A percentile compares a stretch with the other conserved stretches of the same genome.
These are phyloP conservation scores for Mycalesis mineus DNA, from an alignment of 2,888 invertebrate species.

Conservation along the genomic window DNA sequence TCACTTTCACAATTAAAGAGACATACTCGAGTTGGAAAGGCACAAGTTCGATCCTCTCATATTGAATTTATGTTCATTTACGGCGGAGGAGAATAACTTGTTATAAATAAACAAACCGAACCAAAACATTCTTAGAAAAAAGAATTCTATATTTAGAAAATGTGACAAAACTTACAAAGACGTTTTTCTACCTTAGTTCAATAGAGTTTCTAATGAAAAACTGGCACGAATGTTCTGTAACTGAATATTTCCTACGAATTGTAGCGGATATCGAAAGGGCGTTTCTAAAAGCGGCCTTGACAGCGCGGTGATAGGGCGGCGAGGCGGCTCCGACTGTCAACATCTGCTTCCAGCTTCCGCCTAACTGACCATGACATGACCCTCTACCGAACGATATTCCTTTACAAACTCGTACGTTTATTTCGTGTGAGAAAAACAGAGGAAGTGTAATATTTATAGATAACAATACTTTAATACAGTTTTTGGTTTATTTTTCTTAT, in stretches of 20 bases:
- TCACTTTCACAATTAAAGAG: too few species aligned
- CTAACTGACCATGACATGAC: conserved; percentile 55
- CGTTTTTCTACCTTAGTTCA: too few species aligned
- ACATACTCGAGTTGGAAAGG: too few species aligned
- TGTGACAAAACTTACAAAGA: too few species aligned
- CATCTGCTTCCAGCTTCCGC: conserved; percentile 60
- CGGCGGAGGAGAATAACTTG: too few species aligned
- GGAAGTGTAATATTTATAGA: background rate
- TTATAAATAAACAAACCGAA: background rate
- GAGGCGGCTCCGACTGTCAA: conserved; percentile 45
- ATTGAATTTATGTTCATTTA: too few species aligned
- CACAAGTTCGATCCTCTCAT: too few species aligned
- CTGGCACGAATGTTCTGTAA: background rate
- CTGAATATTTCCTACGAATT: conserved; percentile 21
- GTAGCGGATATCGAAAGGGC: conserved; percentile 44
- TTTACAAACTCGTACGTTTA: conserved; percentile 13
- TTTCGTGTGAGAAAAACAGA: conserved; percentile 7
- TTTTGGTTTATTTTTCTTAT: too few species aligned
- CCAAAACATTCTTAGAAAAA: background rate
- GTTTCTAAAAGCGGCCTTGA: conserved; percentile 39
- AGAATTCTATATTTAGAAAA: too few species aligned
- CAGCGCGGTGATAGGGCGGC: conserved; percentile 37
- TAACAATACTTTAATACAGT: too few species aligned
- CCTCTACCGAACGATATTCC: conserved; percentile 21
- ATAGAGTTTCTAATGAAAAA: background rate